Base-by-base conservation (phyloP, 2,888 invertebrate genomes). In the Himalopsyche anomala region DNA sequence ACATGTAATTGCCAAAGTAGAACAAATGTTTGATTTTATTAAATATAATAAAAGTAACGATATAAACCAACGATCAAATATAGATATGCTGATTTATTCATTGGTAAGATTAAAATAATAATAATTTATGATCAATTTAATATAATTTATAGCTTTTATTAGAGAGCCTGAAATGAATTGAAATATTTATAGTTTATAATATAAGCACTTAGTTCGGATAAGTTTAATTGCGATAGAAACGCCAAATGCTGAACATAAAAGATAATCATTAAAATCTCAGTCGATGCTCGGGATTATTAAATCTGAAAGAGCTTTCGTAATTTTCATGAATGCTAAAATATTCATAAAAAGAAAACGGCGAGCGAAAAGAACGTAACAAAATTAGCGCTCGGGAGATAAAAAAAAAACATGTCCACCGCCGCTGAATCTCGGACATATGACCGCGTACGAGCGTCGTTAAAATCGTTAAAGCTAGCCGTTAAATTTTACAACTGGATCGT, bases 391-490 rank as follows among this genome's bases (percentile, higher is more conserved):
- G 80, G 0, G 9, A 38, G 36, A 42, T 19, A 4, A 40, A 42
- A 40, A 80, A 38, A 62, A 62, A 62, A 51, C 42, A 62, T 9
- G 62, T 62, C 28, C 62, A 62, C 62, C 62, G 51, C 42, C 51
- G 51, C 81, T 45, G 45, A 81, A 81, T 81, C 81, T 81, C 81
- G 81, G 81, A 82, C 82, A 55, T 56, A 82, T 82, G 82, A 56
- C 54, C 54, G 28, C 82, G 56, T 55, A 82, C 82, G 56, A 82
- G 28, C 56, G 55, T 55, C 82, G 82, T 54, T 82, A 82, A n/a
- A 82, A 56, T 81, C 86, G 86, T 81, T 86, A 86, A 86, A 84
- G 84, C 80, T 56, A 51, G 69, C 54, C 86, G 86, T 86, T 84
- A 84, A 84, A 83, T 84, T 86, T 86, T 56, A 86, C 86, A 81